Conservation (phyloP, 2,888 invertebrate genomes). For the Drosophila borealis region DNA sequence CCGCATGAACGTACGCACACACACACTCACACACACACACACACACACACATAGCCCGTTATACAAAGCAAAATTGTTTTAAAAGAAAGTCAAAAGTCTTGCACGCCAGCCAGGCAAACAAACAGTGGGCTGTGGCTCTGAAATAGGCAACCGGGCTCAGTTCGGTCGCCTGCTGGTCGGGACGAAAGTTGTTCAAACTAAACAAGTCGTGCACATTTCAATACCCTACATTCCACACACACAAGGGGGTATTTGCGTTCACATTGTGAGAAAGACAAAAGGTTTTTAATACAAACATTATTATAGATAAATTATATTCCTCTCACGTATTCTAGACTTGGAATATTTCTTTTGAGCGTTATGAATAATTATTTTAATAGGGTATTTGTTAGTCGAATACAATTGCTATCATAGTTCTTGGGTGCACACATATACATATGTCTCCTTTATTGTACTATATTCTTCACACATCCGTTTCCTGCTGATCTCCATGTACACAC, state of each 20-base stretch:
- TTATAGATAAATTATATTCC: too few species aligned
- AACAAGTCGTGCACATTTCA: constrained; percentile 73
- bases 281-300: background rate
- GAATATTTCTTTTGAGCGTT: too few species aligned
- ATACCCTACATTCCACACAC: constrained; percentile 33
- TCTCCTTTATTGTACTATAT: constrained; percentile 33
- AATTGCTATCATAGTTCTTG: too few species aligned
- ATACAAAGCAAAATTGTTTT: constrained; percentile 77
- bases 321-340: too few species aligned
- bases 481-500: constrained; percentile 14
- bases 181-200: constrained; percentile 70
- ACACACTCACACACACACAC: constrained; percentile 28
- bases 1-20: constrained; percentile 69
- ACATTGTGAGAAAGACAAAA: background rate
- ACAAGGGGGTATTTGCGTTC: background rate
- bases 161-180: constrained; percentile 23
- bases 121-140: constrained; percentile 48
- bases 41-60: constrained; percentile 12
- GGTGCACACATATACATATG: constrained; percentile 3
- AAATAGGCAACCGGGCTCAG: constrained; percentile 45
- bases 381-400: too few species aligned
- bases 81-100: constrained; percentile 80
- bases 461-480: constrained; percentile 59
- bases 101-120: constrained; percentile 58
- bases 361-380: too few species aligned